A percentile compares a stretch with the other conserved stretches of the same genome.
phyloP scores from a whole-genome alignment of 92 coral and sea anemone genomes.

The Pocillopora grandis region DNA sequence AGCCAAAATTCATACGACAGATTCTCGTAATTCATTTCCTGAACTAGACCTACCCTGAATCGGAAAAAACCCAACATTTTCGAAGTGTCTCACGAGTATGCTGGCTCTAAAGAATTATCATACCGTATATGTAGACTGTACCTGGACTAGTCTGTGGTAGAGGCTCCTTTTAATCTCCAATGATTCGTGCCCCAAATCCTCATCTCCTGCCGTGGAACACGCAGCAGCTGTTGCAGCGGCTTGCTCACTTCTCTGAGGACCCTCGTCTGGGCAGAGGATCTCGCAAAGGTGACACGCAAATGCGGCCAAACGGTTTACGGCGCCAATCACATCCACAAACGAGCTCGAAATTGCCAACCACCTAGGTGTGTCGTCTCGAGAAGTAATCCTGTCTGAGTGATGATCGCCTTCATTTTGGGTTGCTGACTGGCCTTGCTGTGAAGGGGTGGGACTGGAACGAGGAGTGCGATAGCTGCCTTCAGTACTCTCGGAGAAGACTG shows the following conservation, averaged over 20 bases:
- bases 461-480: conserved; percentile 15
- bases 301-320: conserved; percentile 77
- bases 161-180: conserved; percentile 53
- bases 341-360: conserved; percentile 82
- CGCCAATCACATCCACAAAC: conserved; percentile 80
- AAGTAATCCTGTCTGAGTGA: not conserved
- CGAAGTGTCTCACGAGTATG: no score
- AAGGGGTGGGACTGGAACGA: not conserved
- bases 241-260: conserved; percentile 30
- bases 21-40: not conserved
- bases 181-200: conserved; percentile 40
- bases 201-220: conserved; percentile 35
- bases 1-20: not conserved
- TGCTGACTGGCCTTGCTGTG: not conserved
- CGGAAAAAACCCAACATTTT: not conserved
- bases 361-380: not conserved
- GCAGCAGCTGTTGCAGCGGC: conserved; percentile 34
- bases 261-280: conserved; percentile 72
- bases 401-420: not conserved
- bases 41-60: not conserved
- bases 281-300: conserved; percentile 86
- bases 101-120: not conserved
- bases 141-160: conserved; percentile 70
- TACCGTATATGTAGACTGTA: not conserved
- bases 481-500: conserved; percentile 12